These are phyloP conservation scores for Conchocele bisecta DNA, from an alignment of 2,888 invertebrate genomes.

Conservation along the genomic window DNA sequence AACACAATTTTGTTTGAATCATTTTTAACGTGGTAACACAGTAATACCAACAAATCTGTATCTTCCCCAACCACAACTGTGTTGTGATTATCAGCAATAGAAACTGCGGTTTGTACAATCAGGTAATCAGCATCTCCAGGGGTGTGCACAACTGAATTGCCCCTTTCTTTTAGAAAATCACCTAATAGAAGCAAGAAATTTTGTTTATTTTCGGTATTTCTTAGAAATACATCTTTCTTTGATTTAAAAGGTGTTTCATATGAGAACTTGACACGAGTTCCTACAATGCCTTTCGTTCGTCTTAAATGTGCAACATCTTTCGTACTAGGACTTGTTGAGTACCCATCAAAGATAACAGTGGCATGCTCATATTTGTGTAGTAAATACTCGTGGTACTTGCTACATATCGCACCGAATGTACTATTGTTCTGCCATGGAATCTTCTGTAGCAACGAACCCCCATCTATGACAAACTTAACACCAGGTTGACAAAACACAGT, in stretches of 20 bases:
- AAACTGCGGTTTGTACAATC: constrained; percentile 24
- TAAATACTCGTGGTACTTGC: background rate
- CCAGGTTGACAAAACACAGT: background rate
- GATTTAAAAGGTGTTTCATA: constrained; percentile 27
- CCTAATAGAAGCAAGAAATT: constrained; percentile 49
- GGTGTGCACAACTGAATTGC: constrained; percentile 8
- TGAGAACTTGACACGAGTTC: constrained; percentile 42
- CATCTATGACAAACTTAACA: background rate
- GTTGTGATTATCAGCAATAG: background rate
- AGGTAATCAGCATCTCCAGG: constrained; percentile 29
- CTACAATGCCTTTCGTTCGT: constrained; percentile 27
- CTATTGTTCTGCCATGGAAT: constrained; percentile 8
- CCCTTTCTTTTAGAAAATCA: constrained; percentile 18
- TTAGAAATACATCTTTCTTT: constrained; percentile 59
- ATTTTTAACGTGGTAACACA: constrained; percentile 8
- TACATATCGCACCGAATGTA: constrained; percentile 2
- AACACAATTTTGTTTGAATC: background rate
- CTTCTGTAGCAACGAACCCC: background rate
- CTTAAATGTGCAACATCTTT: constrained; percentile 58
- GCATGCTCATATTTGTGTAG: background rate
- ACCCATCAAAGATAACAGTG: constrained; percentile 60
- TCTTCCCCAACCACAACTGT: constrained; percentile 25
- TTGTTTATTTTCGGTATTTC: constrained; percentile 60
- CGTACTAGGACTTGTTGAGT: constrained; percentile 46
- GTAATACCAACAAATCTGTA: constrained; percentile 31